Base-by-base conservation (phyloP, 2,888 invertebrate species). In the Coelinius sp. region DNA sequence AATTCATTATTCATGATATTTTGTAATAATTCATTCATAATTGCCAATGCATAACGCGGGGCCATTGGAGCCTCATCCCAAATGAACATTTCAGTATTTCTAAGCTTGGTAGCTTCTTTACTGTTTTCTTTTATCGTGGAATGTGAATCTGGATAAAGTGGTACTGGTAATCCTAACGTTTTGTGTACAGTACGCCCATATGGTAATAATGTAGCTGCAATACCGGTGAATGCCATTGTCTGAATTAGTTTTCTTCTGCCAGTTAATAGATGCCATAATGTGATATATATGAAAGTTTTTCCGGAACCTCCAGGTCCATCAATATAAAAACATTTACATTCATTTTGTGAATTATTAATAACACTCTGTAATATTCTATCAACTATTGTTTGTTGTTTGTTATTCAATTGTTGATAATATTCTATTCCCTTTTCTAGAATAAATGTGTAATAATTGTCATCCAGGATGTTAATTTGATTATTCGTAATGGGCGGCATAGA, bases 151-250 rank as follows among this genome's bases (percentile, higher is more conserved):
- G 1, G 22, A 53, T 53, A 25, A 22, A 53, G 3, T 24, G 24
- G 53, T 6, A 24, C 53, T 2, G 24, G 53, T 46, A 72, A 14
- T 31, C 79, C 76, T 70, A 86, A 86, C 22, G 75, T 63, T 8
- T 78, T 78, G 71, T 86, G 86, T 1, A 78, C 78, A 14, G 86
- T 88, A 62, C 77, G 69, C 6, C 86, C 88, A 10, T 81, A 78
- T 46, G 44, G 44, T 7, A 46, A 14, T 14, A 46, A 46, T 5
- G n/a, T 46, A n/a, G 44, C 44, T 46, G 44, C 44, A 46, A 46
- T 46, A 46, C 44, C 44, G 7, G 44, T 46, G 44, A 46, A 46
- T 46, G 73, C 83, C 83, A 27, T 84, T 82, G 69, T 41, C 74
- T 14, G 0, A 70, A 63, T 71, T 38, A 66, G 35, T 17, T 49